Evolutionary conservation across 1,140 invertebrate species (phyloP).

Genomic region (Psix sp.): DNA sequence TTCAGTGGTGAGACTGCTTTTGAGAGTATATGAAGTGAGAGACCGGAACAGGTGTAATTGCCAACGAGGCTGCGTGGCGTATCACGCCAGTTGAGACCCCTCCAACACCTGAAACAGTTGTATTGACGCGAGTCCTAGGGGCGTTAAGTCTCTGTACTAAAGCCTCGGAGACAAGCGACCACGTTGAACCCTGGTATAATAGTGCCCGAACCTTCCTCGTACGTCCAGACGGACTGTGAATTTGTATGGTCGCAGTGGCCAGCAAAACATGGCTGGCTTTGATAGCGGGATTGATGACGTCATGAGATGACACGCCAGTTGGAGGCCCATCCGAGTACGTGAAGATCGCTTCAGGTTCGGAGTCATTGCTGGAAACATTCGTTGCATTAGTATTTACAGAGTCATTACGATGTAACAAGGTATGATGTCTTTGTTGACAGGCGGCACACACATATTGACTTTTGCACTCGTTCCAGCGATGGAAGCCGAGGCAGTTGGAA

Average conservation of each 20-base stretch:
- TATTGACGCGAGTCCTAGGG: not conserved
- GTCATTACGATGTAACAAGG: slow-evolving; percentile 1
- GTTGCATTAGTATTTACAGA: no score
- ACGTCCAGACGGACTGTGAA: no score
- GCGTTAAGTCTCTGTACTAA: not conserved
- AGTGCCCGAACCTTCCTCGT: slow-evolving; percentile 5
- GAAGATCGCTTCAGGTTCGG: no score
- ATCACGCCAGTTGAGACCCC: not conserved
- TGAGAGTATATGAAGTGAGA: slow-evolving; percentile 4
- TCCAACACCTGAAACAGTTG: slow-evolving; percentile 1
- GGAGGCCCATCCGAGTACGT: no score
- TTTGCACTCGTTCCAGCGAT: slow-evolving; percentile 6
- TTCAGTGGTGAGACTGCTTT: not conserved
- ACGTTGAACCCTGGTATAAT: slow-evolving; percentile 11
- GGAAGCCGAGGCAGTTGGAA: slow-evolving; percentile 2
- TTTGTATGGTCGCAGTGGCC: no score
- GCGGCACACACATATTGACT: not conserved
- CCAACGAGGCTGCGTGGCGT: not conserved
- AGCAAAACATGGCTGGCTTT: no score
- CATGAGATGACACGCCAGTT: no score
- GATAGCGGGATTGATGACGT: no score
- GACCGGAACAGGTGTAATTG: not conserved
- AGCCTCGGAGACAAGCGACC: slow-evolving; percentile 2
- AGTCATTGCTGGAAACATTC: no score
- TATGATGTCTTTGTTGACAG: slow-evolving; percentile 10